A percentile compares a stretch with the other conserved stretches of the same genome.
Conservation (phyloP, 2,888 invertebrate species). For the Ptychoptera albimana region DNA sequence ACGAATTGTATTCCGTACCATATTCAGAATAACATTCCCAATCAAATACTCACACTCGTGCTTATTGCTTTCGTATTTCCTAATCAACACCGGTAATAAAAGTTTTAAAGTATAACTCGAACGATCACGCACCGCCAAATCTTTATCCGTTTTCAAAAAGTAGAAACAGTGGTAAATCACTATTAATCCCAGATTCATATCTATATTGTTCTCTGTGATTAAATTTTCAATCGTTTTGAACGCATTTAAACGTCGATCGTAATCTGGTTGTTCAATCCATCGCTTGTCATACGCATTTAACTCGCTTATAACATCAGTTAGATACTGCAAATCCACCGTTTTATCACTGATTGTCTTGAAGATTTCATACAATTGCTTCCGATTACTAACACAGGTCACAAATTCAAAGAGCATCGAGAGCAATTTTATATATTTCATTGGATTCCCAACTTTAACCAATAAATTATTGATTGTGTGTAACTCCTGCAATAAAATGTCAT, state of each 20-base stretch:
- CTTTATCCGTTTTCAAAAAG: constrained; percentile 60
- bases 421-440: constrained; percentile 40
- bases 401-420: neutral
- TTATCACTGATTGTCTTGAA: constrained; percentile 13
- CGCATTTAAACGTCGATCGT: constrained; percentile 60
- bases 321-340: constrained; percentile 32
- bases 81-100: constrained; percentile 47
- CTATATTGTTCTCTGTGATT: constrained; percentile 34
- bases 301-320: constrained; percentile 40
- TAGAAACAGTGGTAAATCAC: constrained; percentile 71
- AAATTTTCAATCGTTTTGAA: constrained; percentile 49
- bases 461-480: constrained; percentile 60
- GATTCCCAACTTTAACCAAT: constrained; percentile 46
- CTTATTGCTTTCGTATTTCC: constrained; percentile 33
- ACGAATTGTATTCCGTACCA: constrained; percentile 57
- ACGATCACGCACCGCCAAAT: constrained; percentile 67
- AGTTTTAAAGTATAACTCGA: constrained; percentile 57
- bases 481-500: constrained; percentile 52
- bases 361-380: neutral
- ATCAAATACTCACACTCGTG: constrained; percentile 49
- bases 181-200: constrained; percentile 49
- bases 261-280: constrained; percentile 92
- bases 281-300: constrained; percentile 77
- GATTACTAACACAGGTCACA: neutral
- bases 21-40: constrained; percentile 52